Evolutionary conservation across 1,140 invertebrate species (phyloP), one percentile per base, ranked within the genome.

Genomic region (Cydia splendana): DNA sequence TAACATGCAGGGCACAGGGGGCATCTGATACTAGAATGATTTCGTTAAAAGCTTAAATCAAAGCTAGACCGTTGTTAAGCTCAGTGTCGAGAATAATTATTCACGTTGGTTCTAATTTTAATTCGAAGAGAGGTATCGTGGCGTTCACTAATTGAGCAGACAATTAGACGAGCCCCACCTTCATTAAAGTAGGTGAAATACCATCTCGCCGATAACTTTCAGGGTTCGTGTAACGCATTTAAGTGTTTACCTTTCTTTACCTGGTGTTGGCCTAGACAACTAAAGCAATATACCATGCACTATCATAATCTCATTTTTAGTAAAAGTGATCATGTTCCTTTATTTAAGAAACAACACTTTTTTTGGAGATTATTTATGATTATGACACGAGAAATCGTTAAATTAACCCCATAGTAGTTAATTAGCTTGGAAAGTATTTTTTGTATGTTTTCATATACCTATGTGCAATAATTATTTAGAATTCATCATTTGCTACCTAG

Each of bases 81-180:
- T 24, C 30, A 45, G 67, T 71, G 15, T 69, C 30, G 15, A 71
- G 34, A 71, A 71, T 45, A 71, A 71, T 71, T 71, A 71, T 71
- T 71, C 30, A 71, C 13, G 67, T 71, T 45, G 67, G 67, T 38
- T 71, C 67, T 71, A 71, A 71, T 42, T 71, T 71, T 71, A 71
- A 42, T 71, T 71, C 67, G 34, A 42, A 42, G 67, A 71, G 30
- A 74, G 73, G 73, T 74, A 74, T 28, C 73, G 73, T 48, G 13
- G 38, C 45, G 45, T 51, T 74, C 73, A 86, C 87, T 91, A 90
- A 90, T 91, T 91, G 87, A 81, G 85, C 84, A 85, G 78, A 89
- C 86, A 91, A 90, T 90, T 90, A 89, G 82, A 84, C 65, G 77
- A 76, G 57, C 78, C 77, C 78, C 80, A 80, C 78, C 83, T 84